Conservation (phyloP, 2,113 vertebrate genomes). For the Sigmodon hispidus region DNA sequence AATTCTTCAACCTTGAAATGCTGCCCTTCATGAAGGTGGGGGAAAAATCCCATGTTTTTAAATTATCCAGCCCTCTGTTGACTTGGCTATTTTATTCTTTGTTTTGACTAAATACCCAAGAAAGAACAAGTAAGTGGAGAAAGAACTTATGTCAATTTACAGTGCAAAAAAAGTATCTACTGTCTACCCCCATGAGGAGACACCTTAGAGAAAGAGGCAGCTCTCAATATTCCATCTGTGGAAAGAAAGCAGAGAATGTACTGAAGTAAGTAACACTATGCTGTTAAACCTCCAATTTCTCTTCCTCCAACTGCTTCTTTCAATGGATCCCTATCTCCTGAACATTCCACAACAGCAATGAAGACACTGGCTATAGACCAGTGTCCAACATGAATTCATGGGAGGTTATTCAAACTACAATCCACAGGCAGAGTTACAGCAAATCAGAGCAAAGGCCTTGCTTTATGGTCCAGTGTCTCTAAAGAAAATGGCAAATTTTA, state of each 20-base stretch:
- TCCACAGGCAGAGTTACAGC: too few species aligned
- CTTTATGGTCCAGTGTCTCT: background rate
- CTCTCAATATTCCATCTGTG: background rate
- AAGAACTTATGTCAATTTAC: background rate
- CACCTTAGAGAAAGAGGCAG: background rate
- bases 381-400: background rate
- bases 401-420: background rate
- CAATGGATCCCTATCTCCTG: background rate
- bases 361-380: background rate
- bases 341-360: background rate
- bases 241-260: background rate
- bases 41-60: background rate
- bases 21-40: background rate
- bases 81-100: background rate
- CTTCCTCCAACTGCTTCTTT: background rate
- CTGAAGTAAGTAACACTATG: background rate
- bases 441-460: background rate
- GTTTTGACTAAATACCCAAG: background rate
- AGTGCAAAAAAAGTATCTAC: background rate
- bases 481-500: background rate
- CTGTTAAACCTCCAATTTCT: rapidly evolving
- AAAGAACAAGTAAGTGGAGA: background rate
- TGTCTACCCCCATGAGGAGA: rapidly evolving
- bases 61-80: background rate
- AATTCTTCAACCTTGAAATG: background rate